A percentile compares a stretch with the other conserved stretches of the same genome.
These are phyloP conservation scores for Icerya purchasi DNA, from an alignment of 2,888 invertebrate species.

Conservation along the genomic window DNA sequence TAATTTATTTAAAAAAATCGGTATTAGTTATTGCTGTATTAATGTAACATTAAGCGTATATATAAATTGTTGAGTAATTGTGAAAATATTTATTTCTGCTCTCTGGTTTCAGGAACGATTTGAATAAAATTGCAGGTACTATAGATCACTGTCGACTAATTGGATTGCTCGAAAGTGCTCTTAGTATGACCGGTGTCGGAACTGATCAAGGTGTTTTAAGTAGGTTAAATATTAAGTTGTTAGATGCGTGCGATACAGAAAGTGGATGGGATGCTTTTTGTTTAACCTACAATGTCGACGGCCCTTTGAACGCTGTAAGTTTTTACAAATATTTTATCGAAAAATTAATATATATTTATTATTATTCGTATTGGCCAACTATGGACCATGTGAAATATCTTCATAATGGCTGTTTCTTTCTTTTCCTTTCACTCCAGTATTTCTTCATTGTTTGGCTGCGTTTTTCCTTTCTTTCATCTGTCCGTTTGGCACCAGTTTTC, in stretches of 20 bases:
- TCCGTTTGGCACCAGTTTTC: no score
- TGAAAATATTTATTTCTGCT: constrained; percentile 14
- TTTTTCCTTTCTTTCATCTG: no score
- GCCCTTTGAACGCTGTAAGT: constrained; percentile 61
- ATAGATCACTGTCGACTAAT: constrained; percentile 74
- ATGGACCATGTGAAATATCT: no score
- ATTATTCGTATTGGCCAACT: no score
- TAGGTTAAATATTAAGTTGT: constrained; percentile 59
- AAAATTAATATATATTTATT: not conserved
- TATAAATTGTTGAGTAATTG: not conserved
- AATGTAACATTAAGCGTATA: no score
- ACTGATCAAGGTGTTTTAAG: constrained; percentile 78
- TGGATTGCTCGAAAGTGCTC: constrained; percentile 61
- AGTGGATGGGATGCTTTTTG: constrained; percentile 79
- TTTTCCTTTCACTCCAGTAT: no score
- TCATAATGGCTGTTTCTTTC: no score
- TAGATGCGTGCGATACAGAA: constrained; percentile 43
- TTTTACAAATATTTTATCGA: not conserved
- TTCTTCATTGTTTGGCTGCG: no score
- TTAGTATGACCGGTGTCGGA: constrained; percentile 81
- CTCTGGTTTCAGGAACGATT: constrained; percentile 56
- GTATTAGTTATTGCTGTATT: no score
- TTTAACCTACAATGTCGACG: constrained; percentile 66
- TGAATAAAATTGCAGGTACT: constrained; percentile 65
- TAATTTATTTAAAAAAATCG: no score